phyloP scores from a whole-genome alignment of 2,888 invertebrate species.

The Exocentrus adspersus region DNA sequence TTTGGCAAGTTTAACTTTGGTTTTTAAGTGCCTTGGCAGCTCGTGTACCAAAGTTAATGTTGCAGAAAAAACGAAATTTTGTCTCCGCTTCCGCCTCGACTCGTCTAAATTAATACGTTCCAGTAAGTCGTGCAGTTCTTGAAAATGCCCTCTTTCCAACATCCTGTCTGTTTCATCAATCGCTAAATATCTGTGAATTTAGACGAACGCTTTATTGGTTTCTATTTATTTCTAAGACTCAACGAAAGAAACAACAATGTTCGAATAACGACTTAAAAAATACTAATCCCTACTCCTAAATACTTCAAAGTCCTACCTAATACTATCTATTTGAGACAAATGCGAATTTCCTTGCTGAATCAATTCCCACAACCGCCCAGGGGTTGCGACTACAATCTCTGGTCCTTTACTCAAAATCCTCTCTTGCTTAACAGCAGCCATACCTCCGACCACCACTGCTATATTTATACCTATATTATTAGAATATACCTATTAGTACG shows the following conservation, averaged over 20 bases:
- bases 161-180: slow-evolving; percentile 99
- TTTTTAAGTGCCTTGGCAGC: slow-evolving; percentile 77
- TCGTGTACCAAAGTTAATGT: slow-evolving; percentile 93
- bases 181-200: slow-evolving; percentile 82
- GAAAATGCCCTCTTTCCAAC: slow-evolving; percentile 96
- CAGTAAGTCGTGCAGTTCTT: slow-evolving; percentile 85
- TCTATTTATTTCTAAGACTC: too few relatives aligned
- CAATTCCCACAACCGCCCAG: slow-evolving; percentile 96
- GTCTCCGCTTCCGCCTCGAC: slow-evolving; percentile 70
- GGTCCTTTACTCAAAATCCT: slow-evolving; percentile 84
- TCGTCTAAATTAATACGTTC: slow-evolving; percentile 81
- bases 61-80: slow-evolving; percentile 98
- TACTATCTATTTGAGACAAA: slow-evolving; percentile 75
- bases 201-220: too few relatives aligned
- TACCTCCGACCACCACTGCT: slow-evolving; percentile 91
- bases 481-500: slow-evolving; percentile 19
- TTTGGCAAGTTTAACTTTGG: slow-evolving; percentile 66
- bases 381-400: slow-evolving; percentile 96
- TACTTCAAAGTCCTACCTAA: slow-evolving; percentile 67
- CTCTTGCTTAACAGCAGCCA: slow-evolving; percentile 94
- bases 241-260: too few relatives aligned
- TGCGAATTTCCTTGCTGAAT: slow-evolving; percentile 81
- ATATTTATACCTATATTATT: slow-evolving; percentile 68
- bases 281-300: too few relatives aligned
- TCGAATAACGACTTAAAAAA: too few relatives aligned